A percentile compares a stretch with the other conserved stretches of the same genome.
Conservation (phyloP, 2,888 invertebrate genomes). For the Tanaodytes sp. region DNA sequence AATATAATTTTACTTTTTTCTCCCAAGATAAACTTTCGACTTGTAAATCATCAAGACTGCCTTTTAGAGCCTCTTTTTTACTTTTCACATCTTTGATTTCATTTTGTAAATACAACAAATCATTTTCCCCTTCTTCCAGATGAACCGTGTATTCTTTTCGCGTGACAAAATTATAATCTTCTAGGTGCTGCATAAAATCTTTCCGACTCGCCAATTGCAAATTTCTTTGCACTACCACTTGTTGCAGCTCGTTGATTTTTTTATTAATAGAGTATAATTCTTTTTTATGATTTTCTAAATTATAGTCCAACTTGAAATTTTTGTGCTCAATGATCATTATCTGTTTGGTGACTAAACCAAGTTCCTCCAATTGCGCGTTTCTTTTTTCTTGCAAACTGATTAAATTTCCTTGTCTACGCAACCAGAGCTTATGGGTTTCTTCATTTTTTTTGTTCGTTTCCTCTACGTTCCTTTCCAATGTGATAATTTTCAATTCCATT, state of each 20-base stretch:
- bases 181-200: constrained; percentile 75
- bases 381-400: constrained; percentile 81
- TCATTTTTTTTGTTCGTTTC: constrained; percentile 78
- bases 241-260: constrained; percentile 77
- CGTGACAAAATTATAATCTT: constrained; percentile 75
- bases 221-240: constrained; percentile 76
- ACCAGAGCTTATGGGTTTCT: constrained; percentile 82
- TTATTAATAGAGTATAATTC: constrained; percentile 77
- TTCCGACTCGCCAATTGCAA: constrained; percentile 73
- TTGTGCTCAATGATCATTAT: constrained; percentile 82
- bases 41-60: constrained; percentile 78
- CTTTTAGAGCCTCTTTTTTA: constrained; percentile 79
- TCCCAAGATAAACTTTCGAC: constrained; percentile 31
- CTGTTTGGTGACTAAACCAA: constrained; percentile 82
- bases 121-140: constrained; percentile 80
- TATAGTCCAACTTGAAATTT: constrained; percentile 80
- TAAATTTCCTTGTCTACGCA: constrained; percentile 83
- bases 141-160: constrained; percentile 75
- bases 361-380: constrained; percentile 79
- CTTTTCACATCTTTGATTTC: constrained; percentile 80
- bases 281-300: constrained; percentile 76
- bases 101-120: constrained; percentile 79
- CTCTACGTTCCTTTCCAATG: constrained; percentile 79
- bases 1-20: constrained; percentile 33
- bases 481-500: constrained; percentile 78